Percentiles rank a stretch among this genome's conserved stretches.
phyloP scores from a whole-genome alignment of 2,113 vertebrate species.

The Thamnophis sirtalis region DNA sequence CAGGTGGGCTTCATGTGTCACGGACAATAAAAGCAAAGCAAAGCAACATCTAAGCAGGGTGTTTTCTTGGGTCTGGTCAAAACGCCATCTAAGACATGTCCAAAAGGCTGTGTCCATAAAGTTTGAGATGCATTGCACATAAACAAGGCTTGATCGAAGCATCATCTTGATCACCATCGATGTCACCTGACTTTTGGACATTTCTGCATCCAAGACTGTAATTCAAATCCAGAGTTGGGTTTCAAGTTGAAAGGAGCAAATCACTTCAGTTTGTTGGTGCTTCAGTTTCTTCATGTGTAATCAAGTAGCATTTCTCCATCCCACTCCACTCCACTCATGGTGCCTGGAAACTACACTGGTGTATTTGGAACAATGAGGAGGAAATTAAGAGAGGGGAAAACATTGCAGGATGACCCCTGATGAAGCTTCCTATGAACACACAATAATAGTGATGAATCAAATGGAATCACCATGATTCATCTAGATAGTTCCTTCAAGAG shows the following conservation, averaged over 20 bases:
- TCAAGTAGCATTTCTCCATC: not conserved
- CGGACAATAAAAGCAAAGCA: not conserved
- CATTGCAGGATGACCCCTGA: not conserved
- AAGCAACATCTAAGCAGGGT: not conserved
- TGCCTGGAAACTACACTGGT: not conserved
- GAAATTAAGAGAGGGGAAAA: not conserved
- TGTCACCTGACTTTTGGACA: not conserved
- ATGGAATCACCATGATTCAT: not conserved
- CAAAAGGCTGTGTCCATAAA: not conserved
- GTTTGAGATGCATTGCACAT: not conserved
- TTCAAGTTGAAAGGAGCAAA: not conserved
- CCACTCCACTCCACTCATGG: not conserved
- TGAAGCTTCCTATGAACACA: not conserved
- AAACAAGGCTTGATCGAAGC: not conserved
- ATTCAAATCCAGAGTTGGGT: not conserved
- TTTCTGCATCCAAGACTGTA: not conserved
- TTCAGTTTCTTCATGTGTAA: conserved; percentile 16
- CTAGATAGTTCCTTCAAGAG: not conserved
- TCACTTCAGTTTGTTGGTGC: not conserved
- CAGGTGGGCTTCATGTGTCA: not conserved
- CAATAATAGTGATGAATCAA: not conserved
- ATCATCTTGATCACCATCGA: not conserved
- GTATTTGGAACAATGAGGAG: not conserved
- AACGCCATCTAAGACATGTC: not conserved
- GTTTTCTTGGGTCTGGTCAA: not conserved